Evolutionary conservation across 2,888 invertebrate genomes (phyloP), one percentile per base, ranked within the genome.

Genomic region (Corbicula japonica): DNA sequence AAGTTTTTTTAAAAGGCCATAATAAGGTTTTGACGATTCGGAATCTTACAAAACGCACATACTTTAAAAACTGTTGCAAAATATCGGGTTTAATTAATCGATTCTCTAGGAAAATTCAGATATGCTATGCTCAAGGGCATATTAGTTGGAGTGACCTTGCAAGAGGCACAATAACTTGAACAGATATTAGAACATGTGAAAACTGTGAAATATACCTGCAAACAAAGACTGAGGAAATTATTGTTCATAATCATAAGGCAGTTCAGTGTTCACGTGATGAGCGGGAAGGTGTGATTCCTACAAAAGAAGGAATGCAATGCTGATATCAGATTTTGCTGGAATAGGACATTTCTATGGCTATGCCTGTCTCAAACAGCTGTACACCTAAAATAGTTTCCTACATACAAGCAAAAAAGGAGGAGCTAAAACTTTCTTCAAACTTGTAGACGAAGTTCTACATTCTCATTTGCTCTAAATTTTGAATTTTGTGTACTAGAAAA

Each of bases 301-400:
- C n/a, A n/a, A n/a, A n/a, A n/a, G n/a, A n/a, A n/a, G n/a, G n/a
- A n/a, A n/a, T n/a, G n/a, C n/a, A n/a, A n/a, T n/a, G n/a, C n/a
- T n/a, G n/a, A n/a, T n/a, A n/a, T n/a, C n/a, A n/a, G n/a, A n/a
- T n/a, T n/a, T n/a, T n/a, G n/a, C n/a, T n/a, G n/a, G n/a, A n/a
- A n/a, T 70, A 23, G 70, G 70, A 12, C n/a, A 23, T 35, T 12
- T 70, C 2, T 60, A 46, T 48, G 70, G 60, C 0, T 60, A 70
- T 50, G 50, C 70, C 21, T 35, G 70, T 12, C 46, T 70, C 1
- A 32, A 12, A 35, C 6, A 50, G 8, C 32, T 70, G 35, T 56
- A 50, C 70, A 23, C 23, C 18, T 38, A 52, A 28, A 10, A 70
- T 50, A n/a, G 61, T 35, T 28, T 2, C 12, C 4, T 21, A 50